Evolutionary conservation across 1,140 invertebrate species (phyloP), one percentile per base, ranked within the genome.

Genomic region (Heliothis virescens): DNA sequence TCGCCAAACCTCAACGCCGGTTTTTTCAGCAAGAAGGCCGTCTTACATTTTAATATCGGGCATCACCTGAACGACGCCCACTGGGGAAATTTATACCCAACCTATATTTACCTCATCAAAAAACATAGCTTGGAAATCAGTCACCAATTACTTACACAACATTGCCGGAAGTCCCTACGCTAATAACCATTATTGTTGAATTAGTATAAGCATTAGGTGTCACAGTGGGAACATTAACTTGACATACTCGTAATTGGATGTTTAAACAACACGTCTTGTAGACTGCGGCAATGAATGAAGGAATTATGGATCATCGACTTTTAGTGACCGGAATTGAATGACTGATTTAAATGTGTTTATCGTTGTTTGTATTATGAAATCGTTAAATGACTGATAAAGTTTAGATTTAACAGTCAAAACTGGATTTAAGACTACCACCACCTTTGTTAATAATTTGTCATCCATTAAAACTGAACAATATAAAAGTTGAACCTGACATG

Each of bases 141-240:
- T 47, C 26, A 55, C 29, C 29, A 41, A 63, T 79, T 59, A 52
- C 13, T 74, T 82, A 81, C 34, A 65, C 62, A 74, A 77, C 65
- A 71, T 26, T 41, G 26, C 67, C 16, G 65, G 65, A 52, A 29
- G 47, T 41, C 62, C 50, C 69, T 12, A 11, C 53, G 75, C 78
- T 73, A 82, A 80, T 80, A 80, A 59, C 81, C 78, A 82, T 82
- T 80, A 80, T 48, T 53, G 48, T 50, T 78, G 69, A 80, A 80
- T 83, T 83, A 83, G 78, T 83, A 83, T 81, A 15, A 65, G 41
- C 72, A 82, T 79, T 83, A 78, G 65, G 78, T 81, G 78, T 78
- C 83, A 77, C 80, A n/a, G 41, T 15, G 82, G 86, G 73, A 75
- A 78, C 82, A 83, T 85, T 86, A 84, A 34, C 59, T 47, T 83